Conservation (phyloP, 64 coral and sea anemone genomes). For the Pocillopora damicornis region DNA sequence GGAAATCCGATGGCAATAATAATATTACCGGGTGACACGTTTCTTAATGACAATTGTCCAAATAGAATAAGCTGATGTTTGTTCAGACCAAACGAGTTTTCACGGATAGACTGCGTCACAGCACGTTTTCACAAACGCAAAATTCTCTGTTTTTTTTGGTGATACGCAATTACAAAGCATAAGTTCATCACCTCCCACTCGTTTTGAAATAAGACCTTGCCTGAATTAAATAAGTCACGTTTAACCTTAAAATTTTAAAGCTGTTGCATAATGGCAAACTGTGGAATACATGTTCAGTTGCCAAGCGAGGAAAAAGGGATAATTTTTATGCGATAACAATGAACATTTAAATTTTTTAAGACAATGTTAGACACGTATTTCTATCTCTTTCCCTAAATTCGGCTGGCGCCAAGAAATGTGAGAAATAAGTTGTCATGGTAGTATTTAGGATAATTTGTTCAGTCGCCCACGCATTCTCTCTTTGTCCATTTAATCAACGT, state of each 20-base stretch:
- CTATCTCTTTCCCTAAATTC: background rate
- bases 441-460: background rate
- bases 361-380: background rate
- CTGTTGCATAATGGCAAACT: too few relatives aligned
- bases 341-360: background rate
- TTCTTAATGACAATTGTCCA: background rate
- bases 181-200: background rate
- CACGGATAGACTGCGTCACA: background rate
- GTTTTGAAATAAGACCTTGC: background rate
- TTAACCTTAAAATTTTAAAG: background rate
- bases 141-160: too few relatives aligned
- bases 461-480: background rate
- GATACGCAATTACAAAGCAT: background rate
- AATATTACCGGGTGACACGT: background rate
- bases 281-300: too few relatives aligned
- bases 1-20: background rate
- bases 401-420: background rate
- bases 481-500: slow-evolving; percentile 21
- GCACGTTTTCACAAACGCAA: slow-evolving; percentile 20
- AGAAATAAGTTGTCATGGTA: background rate
- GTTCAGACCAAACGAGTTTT: background rate
- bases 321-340: too few relatives aligned
- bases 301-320: too few relatives aligned
- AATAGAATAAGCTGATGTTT: background rate
- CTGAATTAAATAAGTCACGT: background rate